These are phyloP conservation scores for Drosophila nigromelanica DNA, from an alignment of 1,140 invertebrate genomes.

Conservation along the genomic window DNA sequence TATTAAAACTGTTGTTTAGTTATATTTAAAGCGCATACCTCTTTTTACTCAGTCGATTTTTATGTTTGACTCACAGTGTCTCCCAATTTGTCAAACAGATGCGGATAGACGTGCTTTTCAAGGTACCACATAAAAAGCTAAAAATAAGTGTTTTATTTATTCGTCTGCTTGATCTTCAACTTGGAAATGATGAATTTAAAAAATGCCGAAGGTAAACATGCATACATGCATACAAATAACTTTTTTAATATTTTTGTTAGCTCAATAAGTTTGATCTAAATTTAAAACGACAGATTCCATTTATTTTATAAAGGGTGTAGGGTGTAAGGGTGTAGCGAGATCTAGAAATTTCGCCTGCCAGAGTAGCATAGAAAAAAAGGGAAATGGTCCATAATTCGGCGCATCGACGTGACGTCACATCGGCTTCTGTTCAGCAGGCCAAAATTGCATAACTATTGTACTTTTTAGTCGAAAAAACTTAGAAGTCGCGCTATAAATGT, in stretches of 20 bases:
- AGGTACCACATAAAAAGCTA: conserved; percentile 40
- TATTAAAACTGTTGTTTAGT: background rate
- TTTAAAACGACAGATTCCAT: too few relatives aligned
- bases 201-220: too few relatives aligned
- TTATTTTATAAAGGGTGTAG: conserved; percentile 7
- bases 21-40: background rate
- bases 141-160: conserved; percentile 43
- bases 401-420: too few relatives aligned
- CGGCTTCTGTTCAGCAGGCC: too few relatives aligned
- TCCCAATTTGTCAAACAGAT: conserved; percentile 24
- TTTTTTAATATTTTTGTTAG: too few relatives aligned
- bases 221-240: too few relatives aligned
- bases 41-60: background rate
- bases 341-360: too few relatives aligned
- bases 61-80: background rate
- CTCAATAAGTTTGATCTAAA: background rate
- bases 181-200: background rate
- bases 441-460: too few relatives aligned
- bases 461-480: too few relatives aligned
- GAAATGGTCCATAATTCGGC: too few relatives aligned
- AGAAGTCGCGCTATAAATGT: background rate
- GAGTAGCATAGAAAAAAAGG: too few relatives aligned
- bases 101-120: conserved; percentile 22
- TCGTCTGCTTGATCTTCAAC: conserved; percentile 15
- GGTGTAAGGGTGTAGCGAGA: too few relatives aligned